Evolutionary conservation across 2,888 invertebrate genomes (phyloP).

Genomic region (Andrena dorsata): DNA sequence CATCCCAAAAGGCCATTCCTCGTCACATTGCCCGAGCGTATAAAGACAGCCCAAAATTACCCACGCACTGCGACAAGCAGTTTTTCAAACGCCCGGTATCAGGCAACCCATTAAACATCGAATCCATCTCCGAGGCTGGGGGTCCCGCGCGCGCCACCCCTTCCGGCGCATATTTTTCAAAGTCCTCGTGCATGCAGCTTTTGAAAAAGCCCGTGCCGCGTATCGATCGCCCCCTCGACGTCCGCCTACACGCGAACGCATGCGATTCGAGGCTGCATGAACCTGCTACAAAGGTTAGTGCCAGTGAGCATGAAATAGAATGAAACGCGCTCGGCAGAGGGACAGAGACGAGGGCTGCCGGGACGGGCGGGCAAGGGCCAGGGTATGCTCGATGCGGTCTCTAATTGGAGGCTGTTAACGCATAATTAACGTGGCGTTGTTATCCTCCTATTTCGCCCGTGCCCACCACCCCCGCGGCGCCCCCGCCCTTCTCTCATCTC

Average conservation of each 20-base stretch:
- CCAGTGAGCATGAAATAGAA: conserved; percentile 54
- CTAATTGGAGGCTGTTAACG: conserved; percentile 81
- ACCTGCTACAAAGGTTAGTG: conserved; percentile 58
- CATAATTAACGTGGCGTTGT: conserved; percentile 79
- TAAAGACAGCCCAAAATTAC: no score
- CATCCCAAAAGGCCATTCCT: no score
- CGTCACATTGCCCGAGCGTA: no score
- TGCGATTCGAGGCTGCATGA: conserved; percentile 54
- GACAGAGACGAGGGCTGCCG: conserved; percentile 4
- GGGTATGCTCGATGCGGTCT: conserved; percentile 72
- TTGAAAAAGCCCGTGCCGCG: conserved; percentile 38
- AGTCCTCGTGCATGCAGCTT: conserved; percentile 14
- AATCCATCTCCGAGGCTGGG: neutral
- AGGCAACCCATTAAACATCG: neutral
- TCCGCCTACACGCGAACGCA: conserved; percentile 56
- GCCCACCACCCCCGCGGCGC: conserved; percentile 45
- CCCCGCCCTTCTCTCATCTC: conserved; percentile 48
- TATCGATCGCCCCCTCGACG: conserved; percentile 54
- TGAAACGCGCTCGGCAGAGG: conserved; percentile 21
- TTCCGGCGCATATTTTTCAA: conserved; percentile 15
- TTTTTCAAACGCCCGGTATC: no score
- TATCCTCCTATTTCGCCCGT: conserved; percentile 68
- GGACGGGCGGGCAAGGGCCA: conserved; percentile 11
- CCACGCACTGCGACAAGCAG: no score
- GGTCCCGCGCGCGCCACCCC: neutral